Evolutionary conservation across 1,140 invertebrate species (phyloP).

Genomic region (Aporrectodea caliginosa): DNA sequence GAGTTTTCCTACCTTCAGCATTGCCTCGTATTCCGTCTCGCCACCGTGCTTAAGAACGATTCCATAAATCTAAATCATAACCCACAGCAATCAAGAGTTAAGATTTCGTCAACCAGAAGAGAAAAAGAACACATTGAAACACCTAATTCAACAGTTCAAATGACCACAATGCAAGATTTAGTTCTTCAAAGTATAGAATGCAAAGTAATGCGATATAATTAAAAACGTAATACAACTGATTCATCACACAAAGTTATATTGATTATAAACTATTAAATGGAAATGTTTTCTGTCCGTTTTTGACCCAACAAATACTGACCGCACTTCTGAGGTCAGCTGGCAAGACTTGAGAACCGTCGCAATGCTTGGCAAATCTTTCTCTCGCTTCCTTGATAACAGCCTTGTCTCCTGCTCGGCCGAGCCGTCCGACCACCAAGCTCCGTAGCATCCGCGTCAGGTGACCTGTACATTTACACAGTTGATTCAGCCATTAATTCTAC

Average conservation of each 20-base stretch:
- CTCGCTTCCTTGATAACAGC: slow-evolving; percentile 70
- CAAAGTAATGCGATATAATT: background rate
- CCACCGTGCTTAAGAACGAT: slow-evolving; percentile 72
- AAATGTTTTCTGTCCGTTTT: background rate
- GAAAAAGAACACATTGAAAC: slow-evolving; percentile 20
- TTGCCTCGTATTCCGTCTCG: slow-evolving; percentile 67
- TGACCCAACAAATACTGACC: slow-evolving; percentile 50
- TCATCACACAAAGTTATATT: no score
- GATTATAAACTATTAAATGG: slow-evolving; percentile 14
- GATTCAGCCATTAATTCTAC: no score
- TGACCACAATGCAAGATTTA: no score
- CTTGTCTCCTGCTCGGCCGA: slow-evolving; percentile 76
- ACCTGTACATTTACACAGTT: no score
- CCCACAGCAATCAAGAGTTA: no score
- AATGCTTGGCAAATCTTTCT: slow-evolving; percentile 68
- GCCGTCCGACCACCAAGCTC: slow-evolving; percentile 72
- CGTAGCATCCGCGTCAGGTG: slow-evolving; percentile 80
- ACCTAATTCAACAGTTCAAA: no score
- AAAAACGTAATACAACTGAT: background rate
- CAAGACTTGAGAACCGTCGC: slow-evolving; percentile 62
- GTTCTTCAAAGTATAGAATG: no score
- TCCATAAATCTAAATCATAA: slow-evolving; percentile 74
- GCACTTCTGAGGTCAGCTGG: slow-evolving; percentile 81
- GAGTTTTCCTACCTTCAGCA: no score
- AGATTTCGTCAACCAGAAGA: background rate